Conservation (phyloP, 2,113 vertebrate genomes). For the Halcyon malimbica region DNA sequence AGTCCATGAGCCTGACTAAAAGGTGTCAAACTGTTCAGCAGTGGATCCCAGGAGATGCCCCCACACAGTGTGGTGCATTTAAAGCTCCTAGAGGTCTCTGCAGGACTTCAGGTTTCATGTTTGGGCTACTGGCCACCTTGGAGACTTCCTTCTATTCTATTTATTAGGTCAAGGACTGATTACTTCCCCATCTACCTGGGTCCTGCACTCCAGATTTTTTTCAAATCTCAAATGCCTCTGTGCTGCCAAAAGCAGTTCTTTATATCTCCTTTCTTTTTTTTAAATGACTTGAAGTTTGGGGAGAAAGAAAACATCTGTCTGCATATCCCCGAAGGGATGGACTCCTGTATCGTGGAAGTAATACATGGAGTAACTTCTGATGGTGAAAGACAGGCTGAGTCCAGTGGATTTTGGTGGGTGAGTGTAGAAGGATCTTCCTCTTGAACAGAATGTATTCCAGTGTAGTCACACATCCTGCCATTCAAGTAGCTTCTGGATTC, state of each 20-base stretch:
- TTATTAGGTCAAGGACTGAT: slow-evolving; percentile 56
- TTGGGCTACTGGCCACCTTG: background rate
- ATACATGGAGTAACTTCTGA: background rate
- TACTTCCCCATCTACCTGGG: background rate
- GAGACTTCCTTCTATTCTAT: slow-evolving; percentile 41
- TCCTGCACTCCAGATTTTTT: slow-evolving; percentile 35
- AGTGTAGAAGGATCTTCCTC: background rate
- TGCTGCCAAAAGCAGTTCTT: slow-evolving; percentile 43
- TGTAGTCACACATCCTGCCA: background rate
- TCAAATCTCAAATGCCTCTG: slow-evolving; percentile 42
- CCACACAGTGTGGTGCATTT: background rate
- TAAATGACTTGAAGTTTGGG: background rate
- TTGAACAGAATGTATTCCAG: slow-evolving; percentile 17
- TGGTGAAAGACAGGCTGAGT: background rate
- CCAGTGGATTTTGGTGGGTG: background rate
- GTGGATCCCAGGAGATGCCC: background rate
- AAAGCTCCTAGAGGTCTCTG: slow-evolving; percentile 1
- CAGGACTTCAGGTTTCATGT: slow-evolving; percentile 20
- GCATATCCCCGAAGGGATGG: background rate
- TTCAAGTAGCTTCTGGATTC: slow-evolving; percentile 6
- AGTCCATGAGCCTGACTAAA: slow-evolving; percentile 42
- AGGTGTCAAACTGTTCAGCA: background rate
- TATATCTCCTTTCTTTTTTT: background rate
- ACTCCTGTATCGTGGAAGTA: background rate
- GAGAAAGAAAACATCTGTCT: slow-evolving; percentile 10